phyloP scores from a whole-genome alignment of 2,797 vertebrate genomes.

The Rachycentron canadum region DNA sequence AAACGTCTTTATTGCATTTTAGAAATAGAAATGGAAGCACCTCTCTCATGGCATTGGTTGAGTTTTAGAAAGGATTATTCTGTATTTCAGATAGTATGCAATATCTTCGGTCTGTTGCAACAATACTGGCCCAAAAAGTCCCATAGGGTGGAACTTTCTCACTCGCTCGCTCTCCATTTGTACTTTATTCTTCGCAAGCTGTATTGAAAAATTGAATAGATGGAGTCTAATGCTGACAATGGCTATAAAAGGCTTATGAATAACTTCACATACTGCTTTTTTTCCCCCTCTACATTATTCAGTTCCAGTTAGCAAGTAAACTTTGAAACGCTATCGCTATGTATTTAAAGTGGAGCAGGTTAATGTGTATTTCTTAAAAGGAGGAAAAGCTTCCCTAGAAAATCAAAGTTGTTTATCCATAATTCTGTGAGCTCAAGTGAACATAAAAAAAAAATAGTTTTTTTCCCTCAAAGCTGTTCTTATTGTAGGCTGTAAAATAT shows the following conservation, averaged over 20 bases:
- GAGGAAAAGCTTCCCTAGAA: conserved; percentile 33
- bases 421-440: conserved; percentile 39
- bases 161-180: conserved; percentile 50
- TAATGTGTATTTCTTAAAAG: conserved; percentile 48
- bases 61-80: conserved; percentile 40
- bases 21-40: conserved; percentile 9
- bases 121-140: conserved; percentile 63
- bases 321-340: conserved; percentile 59
- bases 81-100: conserved; percentile 39
- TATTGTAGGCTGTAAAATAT: conserved; percentile 8
- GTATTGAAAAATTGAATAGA: conserved; percentile 85
- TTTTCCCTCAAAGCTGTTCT: neutral
- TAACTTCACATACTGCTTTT: conserved; percentile 66
- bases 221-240: conserved; percentile 79
- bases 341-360: conserved; percentile 60
- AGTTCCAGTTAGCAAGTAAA: conserved; percentile 69
- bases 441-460: conserved; percentile 34
- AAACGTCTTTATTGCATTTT: conserved; percentile 13
- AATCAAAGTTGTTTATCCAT: conserved; percentile 56
- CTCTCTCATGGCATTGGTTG: neutral
- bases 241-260: conserved; percentile 78
- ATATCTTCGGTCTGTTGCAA: conserved; percentile 54
- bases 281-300: conserved; percentile 68
- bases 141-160: conserved; percentile 59
- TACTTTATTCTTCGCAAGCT: conserved; percentile 64